Percentiles rank a stretch among this genome's conserved stretches.
Conservation (phyloP, 2,113 vertebrate species). For the Vidua chalybeata region DNA sequence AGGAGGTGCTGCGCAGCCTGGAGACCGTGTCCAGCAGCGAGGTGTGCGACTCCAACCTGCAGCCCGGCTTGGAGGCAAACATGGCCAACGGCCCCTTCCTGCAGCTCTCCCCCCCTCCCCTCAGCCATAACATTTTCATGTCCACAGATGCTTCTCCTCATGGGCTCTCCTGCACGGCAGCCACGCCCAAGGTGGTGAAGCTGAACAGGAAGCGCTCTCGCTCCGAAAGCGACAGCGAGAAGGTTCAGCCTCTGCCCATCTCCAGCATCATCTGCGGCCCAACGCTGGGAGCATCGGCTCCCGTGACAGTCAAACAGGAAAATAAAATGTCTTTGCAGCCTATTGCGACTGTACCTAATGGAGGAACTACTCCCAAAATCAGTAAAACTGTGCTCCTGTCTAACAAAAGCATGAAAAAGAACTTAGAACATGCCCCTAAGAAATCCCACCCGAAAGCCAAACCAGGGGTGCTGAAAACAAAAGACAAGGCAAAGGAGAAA, state of each 20-base stretch:
- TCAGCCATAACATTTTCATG: slow-evolving; percentile 81
- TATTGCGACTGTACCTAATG: slow-evolving; percentile 85
- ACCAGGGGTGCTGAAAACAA: slow-evolving; percentile 87
- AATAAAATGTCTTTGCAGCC: slow-evolving; percentile 83
- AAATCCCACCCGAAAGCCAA: slow-evolving; percentile 92
- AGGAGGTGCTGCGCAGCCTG: slow-evolving; percentile 92
- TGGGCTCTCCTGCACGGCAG: slow-evolving; percentile 80
- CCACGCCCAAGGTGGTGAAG: slow-evolving; percentile 83
- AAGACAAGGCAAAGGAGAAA: slow-evolving; percentile 90
- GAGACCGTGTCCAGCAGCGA: slow-evolving; percentile 86
- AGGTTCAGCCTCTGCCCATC: slow-evolving; percentile 92
- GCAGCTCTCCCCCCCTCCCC: slow-evolving; percentile 81
- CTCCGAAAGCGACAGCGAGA: slow-evolving; percentile 95
- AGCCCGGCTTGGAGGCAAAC: slow-evolving; percentile 77
- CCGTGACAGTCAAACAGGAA: slow-evolving; percentile 82
- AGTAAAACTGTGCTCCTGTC: slow-evolving; percentile 86
- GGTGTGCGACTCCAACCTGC: slow-evolving; percentile 79
- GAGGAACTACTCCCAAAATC: slow-evolving; percentile 85
- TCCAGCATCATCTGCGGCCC: slow-evolving; percentile 92
- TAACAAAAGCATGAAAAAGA: slow-evolving; percentile 90
- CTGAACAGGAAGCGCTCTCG: slow-evolving; percentile 92
- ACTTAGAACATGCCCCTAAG: slow-evolving; percentile 86
- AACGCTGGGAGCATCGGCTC: slow-evolving; percentile 79
- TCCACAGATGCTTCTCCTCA: slow-evolving; percentile 77
- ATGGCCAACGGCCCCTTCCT: slow-evolving; percentile 84